A percentile compares a stretch with the other conserved stretches of the same genome.
Conservation (phyloP, 1,140 invertebrate species). For the Cyrtorhinus lividipennis region DNA sequence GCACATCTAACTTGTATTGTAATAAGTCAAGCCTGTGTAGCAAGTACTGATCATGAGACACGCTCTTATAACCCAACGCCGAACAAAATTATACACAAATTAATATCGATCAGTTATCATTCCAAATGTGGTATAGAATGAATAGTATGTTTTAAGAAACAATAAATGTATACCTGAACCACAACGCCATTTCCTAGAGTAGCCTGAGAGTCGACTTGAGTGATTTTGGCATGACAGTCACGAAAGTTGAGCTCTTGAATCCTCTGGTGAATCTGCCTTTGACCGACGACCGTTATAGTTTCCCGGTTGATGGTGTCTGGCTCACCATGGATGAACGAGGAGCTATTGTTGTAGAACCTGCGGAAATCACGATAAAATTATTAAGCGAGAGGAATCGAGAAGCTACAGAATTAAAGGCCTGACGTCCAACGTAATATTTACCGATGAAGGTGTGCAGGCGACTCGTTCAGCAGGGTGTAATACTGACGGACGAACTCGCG, state of each 20-base stretch:
- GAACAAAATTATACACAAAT: too few relatives aligned
- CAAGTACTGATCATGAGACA: too few relatives aligned
- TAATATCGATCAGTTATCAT: too few relatives aligned
- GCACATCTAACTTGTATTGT: too few relatives aligned
- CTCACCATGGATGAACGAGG: constrained; percentile 88
- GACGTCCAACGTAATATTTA: too few relatives aligned
- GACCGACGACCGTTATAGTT: constrained; percentile 72
- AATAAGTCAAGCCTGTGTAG: too few relatives aligned
- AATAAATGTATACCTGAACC: constrained; percentile 81
- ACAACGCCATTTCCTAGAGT: constrained; percentile 90
- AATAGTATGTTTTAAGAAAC: too few relatives aligned
- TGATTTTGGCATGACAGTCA: constrained; percentile 94
- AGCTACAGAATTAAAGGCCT: too few relatives aligned
- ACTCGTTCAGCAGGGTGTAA: constrained; percentile 85
- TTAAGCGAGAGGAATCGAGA: too few relatives aligned
- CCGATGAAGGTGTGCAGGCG: constrained; percentile 77
- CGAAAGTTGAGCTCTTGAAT: constrained; percentile 90
- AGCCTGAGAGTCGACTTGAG: constrained; percentile 77
- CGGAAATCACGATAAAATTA: too few relatives aligned
- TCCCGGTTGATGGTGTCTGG: constrained; percentile 65
- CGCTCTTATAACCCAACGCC: too few relatives aligned
- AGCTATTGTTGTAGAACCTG: constrained; percentile 90
- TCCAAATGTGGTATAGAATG: too few relatives aligned
- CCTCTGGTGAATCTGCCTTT: constrained; percentile 87
- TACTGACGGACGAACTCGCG: constrained; percentile 96